A percentile compares a stretch with the other conserved stretches of the same genome.
Evolutionary conservation across 2,797 vertebrate genomes (phyloP).

Genomic region (Pseudomugil tenellus): DNA sequence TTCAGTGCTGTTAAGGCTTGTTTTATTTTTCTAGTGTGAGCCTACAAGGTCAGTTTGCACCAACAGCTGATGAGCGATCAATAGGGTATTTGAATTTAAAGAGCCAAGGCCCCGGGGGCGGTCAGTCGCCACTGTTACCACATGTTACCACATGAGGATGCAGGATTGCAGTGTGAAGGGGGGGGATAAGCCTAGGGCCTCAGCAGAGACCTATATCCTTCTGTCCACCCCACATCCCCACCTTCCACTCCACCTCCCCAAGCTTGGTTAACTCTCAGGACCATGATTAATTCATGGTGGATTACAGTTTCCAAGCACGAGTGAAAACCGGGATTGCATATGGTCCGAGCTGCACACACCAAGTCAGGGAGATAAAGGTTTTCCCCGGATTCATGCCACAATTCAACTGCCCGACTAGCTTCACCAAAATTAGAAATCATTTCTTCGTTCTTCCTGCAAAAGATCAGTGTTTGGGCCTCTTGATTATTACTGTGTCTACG

Average conservation of each 20-base stretch:
- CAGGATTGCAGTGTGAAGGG: too few species aligned
- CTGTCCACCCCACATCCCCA: slow-evolving; percentile 55
- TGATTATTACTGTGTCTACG: slow-evolving; percentile 50
- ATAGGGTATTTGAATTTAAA: slow-evolving; percentile 87
- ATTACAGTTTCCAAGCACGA: slow-evolving; percentile 81
- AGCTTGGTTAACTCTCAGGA: slow-evolving; percentile 84
- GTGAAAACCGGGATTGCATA: slow-evolving; percentile 65
- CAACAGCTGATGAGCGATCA: slow-evolving; percentile 85
- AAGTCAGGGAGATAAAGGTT: slow-evolving; percentile 76
- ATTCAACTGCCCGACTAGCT: slow-evolving; percentile 49
- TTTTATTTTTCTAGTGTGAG: slow-evolving; percentile 77
- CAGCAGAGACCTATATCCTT: slow-evolving; percentile 74
- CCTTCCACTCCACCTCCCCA: slow-evolving; percentile 62
- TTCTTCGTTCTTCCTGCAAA: slow-evolving; percentile 39
- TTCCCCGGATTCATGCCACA: slow-evolving; percentile 68
- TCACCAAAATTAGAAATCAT: slow-evolving; percentile 39
- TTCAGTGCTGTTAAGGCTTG: slow-evolving; percentile 72
- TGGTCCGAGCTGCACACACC: slow-evolving; percentile 70
- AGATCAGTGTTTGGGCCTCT: slow-evolving; percentile 57
- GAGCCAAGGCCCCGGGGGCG: slow-evolving; percentile 71
- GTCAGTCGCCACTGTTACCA: slow-evolving; percentile 70
- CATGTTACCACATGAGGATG: slow-evolving; percentile 60
- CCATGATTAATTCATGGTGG: slow-evolving; percentile 88
- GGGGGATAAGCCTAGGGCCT: slow-evolving; percentile 73
- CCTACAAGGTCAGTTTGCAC: slow-evolving; percentile 82